Evolutionary conservation across 1,140 invertebrate genomes (phyloP).

Genomic region (Thrips palmi): DNA sequence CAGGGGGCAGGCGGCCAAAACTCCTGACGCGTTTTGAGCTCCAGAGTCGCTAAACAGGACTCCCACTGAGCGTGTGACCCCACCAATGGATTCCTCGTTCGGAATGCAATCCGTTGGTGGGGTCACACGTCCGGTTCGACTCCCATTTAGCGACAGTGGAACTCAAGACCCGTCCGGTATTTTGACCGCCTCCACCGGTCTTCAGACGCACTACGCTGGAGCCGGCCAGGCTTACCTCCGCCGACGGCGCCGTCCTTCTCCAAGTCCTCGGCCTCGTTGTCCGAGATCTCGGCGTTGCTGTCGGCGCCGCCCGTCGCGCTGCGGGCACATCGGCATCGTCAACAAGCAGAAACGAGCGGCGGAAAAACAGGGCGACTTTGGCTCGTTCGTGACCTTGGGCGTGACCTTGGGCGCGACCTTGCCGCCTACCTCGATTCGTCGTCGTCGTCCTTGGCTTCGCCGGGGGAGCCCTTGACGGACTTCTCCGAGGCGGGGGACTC

Average conservation of each 20-base stretch:
- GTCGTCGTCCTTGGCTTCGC: constrained; percentile 50
- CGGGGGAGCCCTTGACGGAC: constrained; percentile 25
- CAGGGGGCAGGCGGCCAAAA: no score
- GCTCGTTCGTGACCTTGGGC: neutral
- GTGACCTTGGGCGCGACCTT: neutral
- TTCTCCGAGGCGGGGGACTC: constrained; percentile 25
- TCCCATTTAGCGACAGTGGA: no score
- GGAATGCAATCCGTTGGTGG: no score
- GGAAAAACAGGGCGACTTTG: neutral
- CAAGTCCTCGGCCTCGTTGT: constrained; percentile 42
- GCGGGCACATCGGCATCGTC: no score
- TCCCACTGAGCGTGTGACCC: no score
- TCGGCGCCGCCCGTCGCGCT: constrained; percentile 74
- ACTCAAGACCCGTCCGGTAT: no score
- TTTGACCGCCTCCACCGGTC: no score
- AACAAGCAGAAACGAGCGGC: neutral
- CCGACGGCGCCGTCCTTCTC: constrained; percentile 54
- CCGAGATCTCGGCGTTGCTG: constrained; percentile 43
- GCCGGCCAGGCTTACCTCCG: constrained; percentile 39
- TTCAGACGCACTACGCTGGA: constrained; percentile 1
- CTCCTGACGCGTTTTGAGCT: no score
- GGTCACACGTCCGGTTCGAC: no score
- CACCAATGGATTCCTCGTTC: no score
- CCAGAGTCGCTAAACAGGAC: no score
- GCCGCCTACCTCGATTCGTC: constrained; percentile 55